Conservation (phyloP, 2,113 vertebrate species). For the Buteo buteo region DNA sequence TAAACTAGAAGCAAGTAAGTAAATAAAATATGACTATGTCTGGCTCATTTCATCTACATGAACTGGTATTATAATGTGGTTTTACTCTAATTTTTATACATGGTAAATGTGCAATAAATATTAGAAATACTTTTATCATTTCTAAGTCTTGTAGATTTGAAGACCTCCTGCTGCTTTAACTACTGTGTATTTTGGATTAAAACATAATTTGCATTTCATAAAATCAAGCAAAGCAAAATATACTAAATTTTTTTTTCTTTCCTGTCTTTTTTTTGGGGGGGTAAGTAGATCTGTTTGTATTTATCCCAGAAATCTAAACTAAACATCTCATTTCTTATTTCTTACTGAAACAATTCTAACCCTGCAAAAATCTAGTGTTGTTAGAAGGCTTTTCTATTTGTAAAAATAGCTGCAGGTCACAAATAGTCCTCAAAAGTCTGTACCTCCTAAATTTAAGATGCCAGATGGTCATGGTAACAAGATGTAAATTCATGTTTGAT, state of each 20-base stretch:
- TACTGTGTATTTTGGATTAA: not conserved
- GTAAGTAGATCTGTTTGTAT: not conserved
- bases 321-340: not conserved
- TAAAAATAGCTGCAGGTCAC: not conserved
- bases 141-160: not conserved
- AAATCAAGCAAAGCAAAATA: not conserved
- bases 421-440: not conserved
- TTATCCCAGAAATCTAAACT: not conserved
- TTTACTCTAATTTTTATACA: not conserved
- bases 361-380: not conserved
- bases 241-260: not conserved
- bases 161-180: not conserved
- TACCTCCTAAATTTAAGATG: not conserved
- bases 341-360: not conserved
- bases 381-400: not conserved
- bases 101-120: not conserved
- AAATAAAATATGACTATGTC: not conserved
- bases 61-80: not conserved
- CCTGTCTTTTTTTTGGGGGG: not conserved
- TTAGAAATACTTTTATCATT: not conserved
- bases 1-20: not conserved
- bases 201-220: not conserved
- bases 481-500: not conserved
- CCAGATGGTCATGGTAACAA: not conserved
- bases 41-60: not conserved